Conservation (phyloP, 1,140 invertebrate species). For the Ptiloglossa arizonensis region DNA sequence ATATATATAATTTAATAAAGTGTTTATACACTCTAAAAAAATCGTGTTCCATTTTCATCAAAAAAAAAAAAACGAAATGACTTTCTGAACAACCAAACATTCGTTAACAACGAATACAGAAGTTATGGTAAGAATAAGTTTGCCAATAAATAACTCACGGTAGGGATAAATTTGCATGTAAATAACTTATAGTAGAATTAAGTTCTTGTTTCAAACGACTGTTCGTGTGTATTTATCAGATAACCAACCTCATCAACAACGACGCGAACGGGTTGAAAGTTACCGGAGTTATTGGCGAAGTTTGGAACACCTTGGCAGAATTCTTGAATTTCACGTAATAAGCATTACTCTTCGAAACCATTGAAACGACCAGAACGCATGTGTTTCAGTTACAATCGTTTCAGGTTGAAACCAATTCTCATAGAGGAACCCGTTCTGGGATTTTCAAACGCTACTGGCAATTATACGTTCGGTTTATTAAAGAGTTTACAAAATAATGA, state of each 20-base stretch:
- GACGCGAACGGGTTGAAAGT: slow-evolving; percentile 39
- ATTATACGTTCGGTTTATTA: slow-evolving; percentile 53
- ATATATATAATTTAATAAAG: too few relatives aligned
- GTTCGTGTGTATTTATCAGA: slow-evolving; percentile 9
- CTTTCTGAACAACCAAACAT: too few relatives aligned
- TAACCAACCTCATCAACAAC: slow-evolving; percentile 6
- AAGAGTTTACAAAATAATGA: slow-evolving; percentile 53
- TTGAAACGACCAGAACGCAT: slow-evolving; percentile 29
- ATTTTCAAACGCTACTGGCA: rapidly evolving
- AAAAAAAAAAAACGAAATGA: too few relatives aligned
- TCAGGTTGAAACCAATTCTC: slow-evolving; percentile 56
- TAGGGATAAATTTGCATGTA: too few relatives aligned
- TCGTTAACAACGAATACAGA: too few relatives aligned
- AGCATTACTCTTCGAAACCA: not conserved
- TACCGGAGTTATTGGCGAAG: slow-evolving; percentile 39
- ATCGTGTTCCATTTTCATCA: too few relatives aligned
- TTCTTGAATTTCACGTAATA: slow-evolving; percentile 64
- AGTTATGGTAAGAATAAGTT: too few relatives aligned
- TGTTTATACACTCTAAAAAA: too few relatives aligned
- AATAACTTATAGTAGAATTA: too few relatives aligned
- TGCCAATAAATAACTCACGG: too few relatives aligned
- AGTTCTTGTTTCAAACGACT: not conserved
- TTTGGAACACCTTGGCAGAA: slow-evolving; percentile 49
- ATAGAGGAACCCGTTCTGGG: slow-evolving; percentile 28
- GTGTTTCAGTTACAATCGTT: not conserved